phyloP scores from a whole-genome alignment of 2,797 vertebrate species.

The Notolabrus celidotus region DNA sequence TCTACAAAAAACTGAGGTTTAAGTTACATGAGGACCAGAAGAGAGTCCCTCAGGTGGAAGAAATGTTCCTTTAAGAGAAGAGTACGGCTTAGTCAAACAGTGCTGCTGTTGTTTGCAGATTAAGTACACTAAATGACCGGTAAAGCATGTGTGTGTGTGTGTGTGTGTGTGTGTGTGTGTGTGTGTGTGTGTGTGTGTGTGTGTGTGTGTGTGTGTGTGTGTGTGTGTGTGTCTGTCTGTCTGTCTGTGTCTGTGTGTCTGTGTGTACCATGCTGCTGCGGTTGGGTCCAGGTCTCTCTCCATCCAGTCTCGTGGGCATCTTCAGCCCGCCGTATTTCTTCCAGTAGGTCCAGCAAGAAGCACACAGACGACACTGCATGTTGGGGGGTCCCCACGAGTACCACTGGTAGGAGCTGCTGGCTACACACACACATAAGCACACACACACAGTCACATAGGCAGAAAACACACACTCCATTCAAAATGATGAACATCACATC shows the following conservation, averaged over 20 bases:
- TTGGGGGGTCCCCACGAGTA: conserved; percentile 99
- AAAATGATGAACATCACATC: too few species aligned
- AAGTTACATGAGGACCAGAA: neutral
- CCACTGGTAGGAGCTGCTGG: conserved; percentile 98
- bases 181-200: conserved; percentile 17
- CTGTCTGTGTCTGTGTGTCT: neutral
- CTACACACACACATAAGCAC: conserved; percentile 79
- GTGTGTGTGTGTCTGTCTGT: conserved; percentile 17
- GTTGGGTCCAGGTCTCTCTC: conserved; percentile 96
- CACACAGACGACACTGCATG: conserved; percentile 98
- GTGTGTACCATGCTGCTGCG: conserved; percentile 91
- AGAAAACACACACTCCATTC: too few species aligned
- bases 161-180: conserved; percentile 16
- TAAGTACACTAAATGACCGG: too few species aligned
- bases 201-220: conserved; percentile 27
- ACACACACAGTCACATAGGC: too few species aligned
- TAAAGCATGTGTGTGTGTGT: neutral
- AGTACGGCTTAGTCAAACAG: conserved; percentile 1
- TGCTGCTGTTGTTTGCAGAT: conserved; percentile 25
- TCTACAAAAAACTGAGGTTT: too few species aligned
- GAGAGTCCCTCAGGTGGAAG: neutral
- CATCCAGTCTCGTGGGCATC: conserved; percentile 97
- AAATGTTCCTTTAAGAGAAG: neutral
- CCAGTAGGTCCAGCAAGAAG: conserved; percentile 99
- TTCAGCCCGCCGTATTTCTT: conserved; percentile 99